phyloP scores from a whole-genome alignment of 2,888 invertebrate species.

The Ophraella communa region DNA sequence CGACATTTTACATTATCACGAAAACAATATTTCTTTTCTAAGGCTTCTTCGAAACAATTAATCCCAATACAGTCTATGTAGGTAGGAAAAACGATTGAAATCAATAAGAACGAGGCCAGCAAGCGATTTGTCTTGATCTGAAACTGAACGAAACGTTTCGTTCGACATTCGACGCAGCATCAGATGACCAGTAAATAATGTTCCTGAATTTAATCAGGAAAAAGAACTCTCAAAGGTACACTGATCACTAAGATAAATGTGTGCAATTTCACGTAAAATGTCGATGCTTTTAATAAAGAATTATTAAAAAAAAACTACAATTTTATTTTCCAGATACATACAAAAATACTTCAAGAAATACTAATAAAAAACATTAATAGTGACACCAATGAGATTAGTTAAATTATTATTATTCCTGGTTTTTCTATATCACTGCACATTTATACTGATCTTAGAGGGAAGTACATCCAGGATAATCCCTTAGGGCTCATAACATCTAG shows the following conservation, averaged over 20 bases:
- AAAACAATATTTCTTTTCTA: constrained; percentile 7
- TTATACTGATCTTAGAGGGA: too few relatives aligned
- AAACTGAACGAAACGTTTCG: constrained; percentile 2
- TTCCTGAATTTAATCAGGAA: constrained; percentile 28
- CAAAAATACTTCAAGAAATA: too few relatives aligned
- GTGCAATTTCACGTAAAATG: not conserved
- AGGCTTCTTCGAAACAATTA: constrained; percentile 25
- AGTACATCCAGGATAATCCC: too few relatives aligned
- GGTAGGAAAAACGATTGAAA: constrained; percentile 31
- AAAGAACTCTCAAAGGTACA: constrained; percentile 19
- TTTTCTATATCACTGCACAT: too few relatives aligned
- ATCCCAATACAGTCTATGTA: constrained; percentile 31
- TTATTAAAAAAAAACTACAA: not conserved
- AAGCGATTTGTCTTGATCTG: constrained; percentile 33
- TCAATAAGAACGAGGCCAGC: constrained; percentile 28
- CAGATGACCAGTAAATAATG: constrained; percentile 35
- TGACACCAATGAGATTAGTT: too few relatives aligned
- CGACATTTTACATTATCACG: not conserved
- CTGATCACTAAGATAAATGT: constrained; percentile 17
- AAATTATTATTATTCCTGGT: too few relatives aligned
- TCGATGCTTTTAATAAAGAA: not conserved
- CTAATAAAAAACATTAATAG: too few relatives aligned
- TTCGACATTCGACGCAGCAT: constrained; percentile 24
- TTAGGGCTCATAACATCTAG: too few relatives aligned
- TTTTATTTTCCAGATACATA: not conserved